Evolutionary conservation across 2,888 invertebrate genomes (phyloP).

Genomic region (Cosmorhoe ocellata): DNA sequence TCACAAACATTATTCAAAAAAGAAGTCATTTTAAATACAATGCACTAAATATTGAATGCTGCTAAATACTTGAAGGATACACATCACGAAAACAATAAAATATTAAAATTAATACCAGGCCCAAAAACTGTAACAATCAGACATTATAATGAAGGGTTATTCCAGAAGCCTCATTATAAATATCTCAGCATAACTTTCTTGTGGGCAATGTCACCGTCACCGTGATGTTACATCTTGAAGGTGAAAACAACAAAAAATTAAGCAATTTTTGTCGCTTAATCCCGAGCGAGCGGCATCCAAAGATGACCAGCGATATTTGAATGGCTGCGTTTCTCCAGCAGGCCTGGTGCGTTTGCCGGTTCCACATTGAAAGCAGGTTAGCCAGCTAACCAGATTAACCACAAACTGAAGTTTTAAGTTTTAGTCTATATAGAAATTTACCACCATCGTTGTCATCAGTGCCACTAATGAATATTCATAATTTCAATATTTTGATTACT

Average conservation of each 20-base stretch:
- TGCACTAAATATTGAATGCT: conserved; percentile 1
- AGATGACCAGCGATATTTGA: conserved; percentile 52
- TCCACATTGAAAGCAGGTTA: too few relatives aligned
- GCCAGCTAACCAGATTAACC: too few relatives aligned
- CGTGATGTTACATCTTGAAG: conserved; percentile 16
- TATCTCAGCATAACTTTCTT: conserved; percentile 12
- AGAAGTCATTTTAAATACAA: too few relatives aligned
- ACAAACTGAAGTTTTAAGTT: too few relatives aligned
- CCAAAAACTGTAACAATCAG: conserved; percentile 13
- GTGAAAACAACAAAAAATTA: conserved; percentile 38
- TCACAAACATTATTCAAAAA: too few relatives aligned
- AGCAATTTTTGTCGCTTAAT: conserved; percentile 63
- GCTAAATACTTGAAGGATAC: background rate
- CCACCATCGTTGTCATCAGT: too few relatives aligned
- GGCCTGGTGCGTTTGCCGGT: background rate
- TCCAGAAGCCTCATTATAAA: conserved; percentile 10
- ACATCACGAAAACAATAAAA: background rate
- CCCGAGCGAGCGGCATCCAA: conserved; percentile 31
- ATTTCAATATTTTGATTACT: too few relatives aligned
- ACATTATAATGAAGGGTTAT: background rate
- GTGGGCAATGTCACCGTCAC: conserved; percentile 11
- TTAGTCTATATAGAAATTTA: too few relatives aligned
- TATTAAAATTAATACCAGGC: conserved; percentile 1
- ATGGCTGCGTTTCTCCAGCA: conserved; percentile 31
- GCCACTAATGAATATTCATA: too few relatives aligned